Conservation (phyloP, 2,797 vertebrate species). For the Allobates femoralis region DNA sequence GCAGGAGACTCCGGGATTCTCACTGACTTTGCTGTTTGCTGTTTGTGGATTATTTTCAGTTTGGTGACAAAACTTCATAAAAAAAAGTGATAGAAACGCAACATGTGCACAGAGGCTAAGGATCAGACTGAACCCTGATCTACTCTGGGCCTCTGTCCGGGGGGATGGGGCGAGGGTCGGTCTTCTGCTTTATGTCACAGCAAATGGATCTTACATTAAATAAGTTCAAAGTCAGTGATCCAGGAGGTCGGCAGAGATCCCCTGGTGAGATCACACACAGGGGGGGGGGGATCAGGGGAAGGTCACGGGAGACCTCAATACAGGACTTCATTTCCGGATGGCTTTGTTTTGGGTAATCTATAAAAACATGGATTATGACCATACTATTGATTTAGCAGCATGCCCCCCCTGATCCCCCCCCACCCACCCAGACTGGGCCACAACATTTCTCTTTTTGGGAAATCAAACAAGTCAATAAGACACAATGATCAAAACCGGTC, state of each 20-base stretch:
- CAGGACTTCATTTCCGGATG: background rate
- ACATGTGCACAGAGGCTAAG: too few species aligned
- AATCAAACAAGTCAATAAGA: background rate
- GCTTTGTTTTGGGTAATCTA: constrained; percentile 1
- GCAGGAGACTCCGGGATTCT: too few species aligned
- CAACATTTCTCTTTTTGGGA: background rate
- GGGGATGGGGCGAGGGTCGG: background rate
- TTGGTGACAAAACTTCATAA: too few species aligned
- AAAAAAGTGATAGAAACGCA: too few species aligned
- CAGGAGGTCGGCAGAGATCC: constrained; percentile 65
- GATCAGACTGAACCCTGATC: background rate
- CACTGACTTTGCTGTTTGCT: too few species aligned
- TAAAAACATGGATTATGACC: background rate
- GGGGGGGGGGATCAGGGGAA: constrained; percentile 66
- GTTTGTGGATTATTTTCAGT: too few species aligned
- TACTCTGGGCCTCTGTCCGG: background rate
- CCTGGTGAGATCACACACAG: constrained; percentile 40
- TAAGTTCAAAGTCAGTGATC: constrained; percentile 23
- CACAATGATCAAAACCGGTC: background rate
- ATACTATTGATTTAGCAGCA: background rate
- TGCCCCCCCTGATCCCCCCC: too few species aligned
- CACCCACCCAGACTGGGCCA: background rate
- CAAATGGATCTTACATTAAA: constrained; percentile 25
- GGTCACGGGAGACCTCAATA: constrained; percentile 63
- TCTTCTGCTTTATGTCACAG: background rate